Base-by-base conservation (phyloP, 2,113 vertebrate species). In the Engystomops pustulosus region DNA sequence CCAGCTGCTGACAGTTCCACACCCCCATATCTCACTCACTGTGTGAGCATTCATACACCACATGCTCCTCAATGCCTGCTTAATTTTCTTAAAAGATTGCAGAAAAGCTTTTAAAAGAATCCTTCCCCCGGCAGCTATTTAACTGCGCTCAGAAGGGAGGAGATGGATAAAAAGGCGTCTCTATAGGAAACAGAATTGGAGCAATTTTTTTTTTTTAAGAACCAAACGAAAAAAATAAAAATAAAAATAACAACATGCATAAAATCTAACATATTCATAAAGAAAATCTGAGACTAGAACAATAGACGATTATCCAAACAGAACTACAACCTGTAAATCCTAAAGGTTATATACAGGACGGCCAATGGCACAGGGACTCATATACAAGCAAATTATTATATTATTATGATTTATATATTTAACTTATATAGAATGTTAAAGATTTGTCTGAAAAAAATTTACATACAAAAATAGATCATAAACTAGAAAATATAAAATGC, bases 11-110 rank as follows among this genome's bases (percentile, higher is more conserved):
- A 84, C 72, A 77, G 47, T 62, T 77, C 81, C 72, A 84, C 81
- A 84, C 81, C 81, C 81, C 81, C 81, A 84, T 84, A 84, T 84
- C 81, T 84, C 81, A 84, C 82, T 78, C 74, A 84, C 83, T 84
- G 83, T 78, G 83, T 65, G 75, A 84, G 83, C 83, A 84, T 84
- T 84, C 83, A 78, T 14, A 78, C 74, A 25, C 74, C 83, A 84
- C 83, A 84, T 78, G 72, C 45, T 84, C 62, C 49, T 77, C 74
- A 84, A 84, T 78, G 83, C 74, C 74, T 84, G 60, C 83, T 84
- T 84, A 78, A 84, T 84, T 84, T 84, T 76, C 83, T 84, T 78
- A 84, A 84, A 84, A 84, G 83, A 84, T 78, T 84, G 83, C 83
- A 84, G 74, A 84, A 84, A 84, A 77, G 81, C 72, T 77, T 84